Percentiles rank a stretch among this genome's conserved stretches.
Conservation (phyloP, 2,113 vertebrate species). For the Microtus pennsylvanicus region DNA sequence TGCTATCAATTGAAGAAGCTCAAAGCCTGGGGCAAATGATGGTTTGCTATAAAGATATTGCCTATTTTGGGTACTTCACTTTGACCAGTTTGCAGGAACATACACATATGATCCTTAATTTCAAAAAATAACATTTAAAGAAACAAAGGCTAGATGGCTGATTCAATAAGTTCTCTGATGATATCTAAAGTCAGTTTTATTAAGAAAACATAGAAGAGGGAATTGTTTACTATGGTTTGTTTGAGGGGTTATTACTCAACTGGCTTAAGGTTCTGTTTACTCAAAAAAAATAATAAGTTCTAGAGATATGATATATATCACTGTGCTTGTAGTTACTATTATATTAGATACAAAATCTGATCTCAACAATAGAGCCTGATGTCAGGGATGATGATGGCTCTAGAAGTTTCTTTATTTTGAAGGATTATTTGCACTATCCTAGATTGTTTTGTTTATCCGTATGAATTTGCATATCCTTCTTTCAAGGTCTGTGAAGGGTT, state of each 20-base stretch:
- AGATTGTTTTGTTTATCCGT: too few species aligned
- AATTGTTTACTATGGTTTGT: background rate
- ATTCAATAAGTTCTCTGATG: background rate
- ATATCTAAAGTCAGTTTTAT: background rate
- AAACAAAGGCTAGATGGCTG: background rate
- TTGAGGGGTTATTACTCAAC: background rate
- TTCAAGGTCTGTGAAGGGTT: too few species aligned
- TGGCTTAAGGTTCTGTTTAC: background rate
- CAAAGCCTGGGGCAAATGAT: background rate
- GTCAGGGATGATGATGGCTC: too few species aligned
- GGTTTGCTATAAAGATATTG: background rate
- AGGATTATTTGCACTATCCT: too few species aligned
- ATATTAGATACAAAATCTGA: background rate
- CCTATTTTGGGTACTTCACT: background rate
- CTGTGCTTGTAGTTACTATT: background rate
- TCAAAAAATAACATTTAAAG: background rate
- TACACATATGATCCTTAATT: background rate
- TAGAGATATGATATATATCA: background rate
- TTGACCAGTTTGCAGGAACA: background rate
- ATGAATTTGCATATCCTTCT: too few species aligned
- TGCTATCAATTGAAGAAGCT: background rate
- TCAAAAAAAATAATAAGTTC: background rate
- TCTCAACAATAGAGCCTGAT: too few species aligned
- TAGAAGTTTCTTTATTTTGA: too few species aligned
- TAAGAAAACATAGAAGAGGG: background rate